Conservation (phyloP, 2,797 vertebrate genomes). For the Danionella dracula region DNA sequence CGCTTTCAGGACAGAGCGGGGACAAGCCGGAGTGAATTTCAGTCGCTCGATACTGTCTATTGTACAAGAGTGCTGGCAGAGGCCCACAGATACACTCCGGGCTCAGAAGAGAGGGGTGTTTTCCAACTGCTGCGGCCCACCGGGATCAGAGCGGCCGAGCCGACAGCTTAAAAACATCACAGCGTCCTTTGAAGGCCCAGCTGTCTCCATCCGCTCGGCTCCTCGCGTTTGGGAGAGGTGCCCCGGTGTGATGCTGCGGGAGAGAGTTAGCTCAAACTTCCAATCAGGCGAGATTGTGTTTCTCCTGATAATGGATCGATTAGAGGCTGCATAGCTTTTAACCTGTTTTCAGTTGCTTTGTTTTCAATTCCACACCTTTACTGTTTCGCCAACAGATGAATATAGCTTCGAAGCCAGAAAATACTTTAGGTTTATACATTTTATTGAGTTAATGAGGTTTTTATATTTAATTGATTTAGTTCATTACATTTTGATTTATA, state of each 20-base stretch:
- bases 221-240: constrained; percentile 23
- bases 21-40: constrained; percentile 62
- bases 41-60: constrained; percentile 63
- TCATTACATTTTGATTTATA: too few relatives aligned
- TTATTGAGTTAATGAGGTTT: too few relatives aligned
- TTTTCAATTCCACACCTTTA: too few relatives aligned
- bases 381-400: too few relatives aligned
- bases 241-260: background rate
- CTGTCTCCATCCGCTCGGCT: constrained; percentile 22
- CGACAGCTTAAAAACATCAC: constrained; percentile 41
- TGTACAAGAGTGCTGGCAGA: constrained; percentile 37
- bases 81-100: constrained; percentile 33
- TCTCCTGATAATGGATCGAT: too few relatives aligned
- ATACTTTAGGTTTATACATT: too few relatives aligned
- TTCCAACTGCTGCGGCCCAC: constrained; percentile 26
- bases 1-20: constrained; percentile 66
- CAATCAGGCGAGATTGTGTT: too few relatives aligned
- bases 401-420: too few relatives aligned
- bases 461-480: too few relatives aligned
- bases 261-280: too few relatives aligned
- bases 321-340: too few relatives aligned
- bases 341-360: too few relatives aligned
- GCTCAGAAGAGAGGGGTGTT: constrained; percentile 21
- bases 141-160: constrained; percentile 36
- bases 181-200: constrained; percentile 31